Conservation (phyloP, 2,113 vertebrate genomes). For the Rhea pennata region DNA sequence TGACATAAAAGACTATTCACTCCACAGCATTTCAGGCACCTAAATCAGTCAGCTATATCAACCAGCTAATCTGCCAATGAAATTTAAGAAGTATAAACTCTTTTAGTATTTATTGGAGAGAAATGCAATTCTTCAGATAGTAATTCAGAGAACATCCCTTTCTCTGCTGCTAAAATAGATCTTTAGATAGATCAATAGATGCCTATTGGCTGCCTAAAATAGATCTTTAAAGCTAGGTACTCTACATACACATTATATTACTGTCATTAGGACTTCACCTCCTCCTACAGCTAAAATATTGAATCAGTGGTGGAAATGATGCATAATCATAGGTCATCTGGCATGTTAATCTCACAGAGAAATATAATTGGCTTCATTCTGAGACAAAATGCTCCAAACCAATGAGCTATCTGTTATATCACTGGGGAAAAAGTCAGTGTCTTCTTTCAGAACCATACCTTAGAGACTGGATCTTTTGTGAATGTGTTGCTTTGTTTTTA, state of each 20-base stretch:
- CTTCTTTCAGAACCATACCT: not conserved
- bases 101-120: not conserved
- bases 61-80: not conserved
- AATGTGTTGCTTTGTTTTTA: not conserved
- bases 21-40: not conserved
- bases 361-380: not conserved
- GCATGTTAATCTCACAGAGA: not conserved
- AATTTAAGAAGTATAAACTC: not conserved
- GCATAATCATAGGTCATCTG: not conserved
- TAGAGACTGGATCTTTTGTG: not conserved
- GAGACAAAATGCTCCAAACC: not conserved
- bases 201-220: not conserved
- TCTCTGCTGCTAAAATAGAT: not conserved
- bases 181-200: not conserved
- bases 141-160: not conserved
- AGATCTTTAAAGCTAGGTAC: not conserved
- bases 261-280: not conserved
- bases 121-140: not conserved
- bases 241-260: fast-evolving
- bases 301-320: not conserved
- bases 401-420: not conserved
- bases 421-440: not conserved
- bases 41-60: not conserved
- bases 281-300: not conserved
- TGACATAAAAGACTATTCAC: not conserved